These are phyloP conservation scores for Gymnosoma rotundatum DNA, from an alignment of 2,888 invertebrate species.

Conservation along the genomic window DNA sequence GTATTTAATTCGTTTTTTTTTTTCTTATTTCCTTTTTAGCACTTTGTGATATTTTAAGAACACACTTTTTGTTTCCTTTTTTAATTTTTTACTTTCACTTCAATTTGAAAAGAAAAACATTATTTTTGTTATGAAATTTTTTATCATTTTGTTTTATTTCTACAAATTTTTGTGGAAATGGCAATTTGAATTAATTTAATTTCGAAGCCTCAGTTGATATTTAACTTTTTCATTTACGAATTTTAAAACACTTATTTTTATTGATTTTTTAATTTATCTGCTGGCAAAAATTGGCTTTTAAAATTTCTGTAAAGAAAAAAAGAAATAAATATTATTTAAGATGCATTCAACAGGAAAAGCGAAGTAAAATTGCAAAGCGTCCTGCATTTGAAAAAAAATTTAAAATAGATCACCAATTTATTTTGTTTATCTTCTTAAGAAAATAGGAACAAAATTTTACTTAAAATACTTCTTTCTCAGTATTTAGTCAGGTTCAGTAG, in stretches of 20 bases:
- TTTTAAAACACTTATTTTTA: neutral
- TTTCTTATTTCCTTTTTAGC: neutral
- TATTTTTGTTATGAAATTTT: neutral
- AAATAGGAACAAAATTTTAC: no score
- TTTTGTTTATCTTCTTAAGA: no score
- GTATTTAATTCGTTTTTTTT: neutral
- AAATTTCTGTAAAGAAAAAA: no score
- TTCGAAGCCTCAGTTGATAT: neutral
- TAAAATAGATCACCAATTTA: no score
- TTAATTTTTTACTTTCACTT: neutral
- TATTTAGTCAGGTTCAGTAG: no score
- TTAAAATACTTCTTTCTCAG: no score
- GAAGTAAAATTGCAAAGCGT: no score
- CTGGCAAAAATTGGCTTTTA: no score
- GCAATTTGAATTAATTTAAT: conserved; percentile 51
- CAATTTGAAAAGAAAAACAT: no score
- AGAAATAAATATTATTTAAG: no score
- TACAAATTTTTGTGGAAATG: conserved; percentile 44
- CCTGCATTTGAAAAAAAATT: no score
- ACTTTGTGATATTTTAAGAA: neutral
- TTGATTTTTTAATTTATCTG: conserved; percentile 12
- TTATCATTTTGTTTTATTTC: neutral
- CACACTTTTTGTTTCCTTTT: neutral
- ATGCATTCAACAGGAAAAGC: neutral
- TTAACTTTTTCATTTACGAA: neutral